Evolutionary conservation across 2,888 invertebrate species (phyloP).

Genomic region (Morinoia aosen): DNA sequence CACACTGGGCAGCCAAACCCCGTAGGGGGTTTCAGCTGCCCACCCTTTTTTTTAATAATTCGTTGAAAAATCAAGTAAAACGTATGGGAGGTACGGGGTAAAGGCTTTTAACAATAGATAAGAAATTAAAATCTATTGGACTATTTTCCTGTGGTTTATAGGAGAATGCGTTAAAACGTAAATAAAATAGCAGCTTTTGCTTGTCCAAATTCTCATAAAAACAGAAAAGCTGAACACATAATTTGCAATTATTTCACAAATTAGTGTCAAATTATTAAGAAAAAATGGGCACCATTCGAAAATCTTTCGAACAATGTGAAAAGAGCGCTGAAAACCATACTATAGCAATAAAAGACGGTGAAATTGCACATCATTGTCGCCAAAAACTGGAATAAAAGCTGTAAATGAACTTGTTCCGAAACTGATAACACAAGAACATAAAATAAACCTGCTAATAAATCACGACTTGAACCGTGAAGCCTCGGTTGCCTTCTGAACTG

Average conservation of each 20-base stretch:
- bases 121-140: neutral
- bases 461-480: neutral
- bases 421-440: no score
- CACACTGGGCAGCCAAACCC: no score
- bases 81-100: neutral
- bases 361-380: neutral
- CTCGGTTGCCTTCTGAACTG: neutral
- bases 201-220: neutral
- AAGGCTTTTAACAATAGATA: neutral
- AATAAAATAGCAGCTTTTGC: neutral
- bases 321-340: no score
- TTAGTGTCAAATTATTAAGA: neutral
- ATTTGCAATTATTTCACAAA: neutral
- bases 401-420: no score
- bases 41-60: neutral
- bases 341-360: neutral
- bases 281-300: no score
- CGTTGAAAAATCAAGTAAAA: neutral
- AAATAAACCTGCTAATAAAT: neutral
- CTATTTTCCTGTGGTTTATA: neutral
- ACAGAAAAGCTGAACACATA: neutral
- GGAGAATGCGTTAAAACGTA: neutral
- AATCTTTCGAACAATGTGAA: no score
- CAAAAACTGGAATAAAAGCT: neutral
- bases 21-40: no score